Evolutionary conservation across 2,113 vertebrate genomes (phyloP).

Genomic region (Gadus chalcogrammus): DNA sequence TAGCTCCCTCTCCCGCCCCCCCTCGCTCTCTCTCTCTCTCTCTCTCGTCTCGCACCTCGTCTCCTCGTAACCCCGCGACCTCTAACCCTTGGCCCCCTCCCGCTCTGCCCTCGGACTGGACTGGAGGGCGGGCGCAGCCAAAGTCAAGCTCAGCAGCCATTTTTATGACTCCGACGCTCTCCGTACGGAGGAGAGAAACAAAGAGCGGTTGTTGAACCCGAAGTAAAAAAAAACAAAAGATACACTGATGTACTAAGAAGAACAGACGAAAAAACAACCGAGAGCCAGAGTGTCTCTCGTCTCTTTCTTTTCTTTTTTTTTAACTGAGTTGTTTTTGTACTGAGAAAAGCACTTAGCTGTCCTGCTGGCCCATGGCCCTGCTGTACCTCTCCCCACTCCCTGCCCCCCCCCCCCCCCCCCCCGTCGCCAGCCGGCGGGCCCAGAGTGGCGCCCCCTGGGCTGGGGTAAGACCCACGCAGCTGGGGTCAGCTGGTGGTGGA

Average conservation of each 20-base stretch:
- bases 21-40: slow-evolving; percentile 38
- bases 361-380: slow-evolving; percentile 94
- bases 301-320: slow-evolving; percentile 38
- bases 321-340: slow-evolving; percentile 80
- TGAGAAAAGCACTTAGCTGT: slow-evolving; percentile 92
- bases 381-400: slow-evolving; percentile 81
- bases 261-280: slow-evolving; percentile 57
- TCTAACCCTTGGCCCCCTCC: slow-evolving; percentile 66
- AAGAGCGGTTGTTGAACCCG: slow-evolving; percentile 67
- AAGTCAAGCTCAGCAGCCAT: slow-evolving; percentile 77
- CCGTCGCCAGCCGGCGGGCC: slow-evolving; percentile 88
- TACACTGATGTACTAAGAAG: slow-evolving; percentile 75
- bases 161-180: slow-evolving; percentile 69
- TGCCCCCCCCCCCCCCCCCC: slow-evolving; percentile 84
- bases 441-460: slow-evolving; percentile 65
- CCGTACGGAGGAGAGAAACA: slow-evolving; percentile 62
- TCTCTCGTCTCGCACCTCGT: slow-evolving; percentile 50
- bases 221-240: slow-evolving; percentile 69
- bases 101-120: slow-evolving; percentile 58
- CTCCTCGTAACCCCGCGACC: slow-evolving; percentile 65
- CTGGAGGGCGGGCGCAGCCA: slow-evolving; percentile 71
- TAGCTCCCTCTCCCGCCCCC: slow-evolving; percentile 60
- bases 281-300: slow-evolving; percentile 61
- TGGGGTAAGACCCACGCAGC: slow-evolving; percentile 63
- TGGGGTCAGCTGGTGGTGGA: slow-evolving; percentile 65